Evolutionary conservation across 2,113 vertebrate species (phyloP).

Genomic region (Helogale parvula): DNA sequence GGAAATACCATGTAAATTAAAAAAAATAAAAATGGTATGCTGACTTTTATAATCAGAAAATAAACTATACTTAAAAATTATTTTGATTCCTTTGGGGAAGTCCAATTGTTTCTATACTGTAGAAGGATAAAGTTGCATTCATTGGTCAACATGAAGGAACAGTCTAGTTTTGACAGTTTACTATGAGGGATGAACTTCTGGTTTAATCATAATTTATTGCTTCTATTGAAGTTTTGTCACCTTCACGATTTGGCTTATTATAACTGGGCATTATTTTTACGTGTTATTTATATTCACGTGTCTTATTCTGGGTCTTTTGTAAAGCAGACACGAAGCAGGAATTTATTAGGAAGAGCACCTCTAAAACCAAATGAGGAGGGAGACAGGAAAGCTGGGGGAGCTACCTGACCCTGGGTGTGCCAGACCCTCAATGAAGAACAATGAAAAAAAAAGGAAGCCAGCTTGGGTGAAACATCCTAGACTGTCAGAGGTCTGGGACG

Average conservation of each 20-base stretch:
- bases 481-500: not conserved
- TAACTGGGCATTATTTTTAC: not conserved
- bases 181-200: not conserved
- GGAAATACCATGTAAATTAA: not conserved
- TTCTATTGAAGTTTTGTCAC: not conserved
- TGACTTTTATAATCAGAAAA: not conserved
- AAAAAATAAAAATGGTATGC: not conserved
- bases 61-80: not conserved
- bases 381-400: accelerated
- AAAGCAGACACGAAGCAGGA: not conserved
- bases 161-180: not conserved
- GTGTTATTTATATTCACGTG: not conserved
- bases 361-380: not conserved
- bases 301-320: not conserved
- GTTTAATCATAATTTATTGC: not conserved
- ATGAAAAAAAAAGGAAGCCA: not conserved
- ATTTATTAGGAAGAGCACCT: not conserved
- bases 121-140: not conserved
- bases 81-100: not conserved
- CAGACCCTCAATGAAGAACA: not conserved
- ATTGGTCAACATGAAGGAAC: not conserved
- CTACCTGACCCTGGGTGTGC: not conserved
- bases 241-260: not conserved
- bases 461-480: not conserved
- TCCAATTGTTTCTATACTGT: not conserved